Conservation (phyloP, 2,113 vertebrate genomes). For the Oenanthe oenanthe region DNA sequence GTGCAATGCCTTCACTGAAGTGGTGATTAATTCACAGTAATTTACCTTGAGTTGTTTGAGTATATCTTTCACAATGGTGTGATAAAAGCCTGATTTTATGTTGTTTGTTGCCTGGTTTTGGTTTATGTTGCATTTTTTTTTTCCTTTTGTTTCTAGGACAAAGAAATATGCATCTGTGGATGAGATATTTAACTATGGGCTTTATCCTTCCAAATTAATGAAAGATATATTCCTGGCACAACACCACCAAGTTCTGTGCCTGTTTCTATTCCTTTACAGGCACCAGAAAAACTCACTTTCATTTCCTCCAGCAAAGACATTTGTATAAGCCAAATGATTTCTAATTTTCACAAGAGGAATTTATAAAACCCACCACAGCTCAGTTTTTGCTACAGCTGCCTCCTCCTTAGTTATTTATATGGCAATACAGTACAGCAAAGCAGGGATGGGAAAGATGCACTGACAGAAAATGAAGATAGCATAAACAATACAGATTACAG, state of each 20-base stretch:
- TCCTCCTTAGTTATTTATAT: constrained; percentile 46
- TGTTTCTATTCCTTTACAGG: not conserved
- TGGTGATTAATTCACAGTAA: constrained; percentile 34
- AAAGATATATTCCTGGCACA: not conserved
- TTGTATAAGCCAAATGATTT: not conserved
- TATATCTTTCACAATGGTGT: not conserved
- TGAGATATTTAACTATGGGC: not conserved
- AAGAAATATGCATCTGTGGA: not conserved
- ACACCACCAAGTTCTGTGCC: not conserved
- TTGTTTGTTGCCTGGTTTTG: not conserved
- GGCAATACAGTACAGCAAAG: not conserved
- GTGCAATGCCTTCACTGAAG: not conserved
- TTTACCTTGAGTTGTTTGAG: not conserved
- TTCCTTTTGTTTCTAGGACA: not conserved
- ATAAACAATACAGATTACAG: constrained; percentile 54
- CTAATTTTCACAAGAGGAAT: constrained; percentile 33
- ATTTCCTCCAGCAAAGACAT: not conserved
- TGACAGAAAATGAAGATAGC: constrained; percentile 49
- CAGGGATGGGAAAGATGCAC: not conserved
- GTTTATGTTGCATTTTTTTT: not conserved
- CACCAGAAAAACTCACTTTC: not conserved
- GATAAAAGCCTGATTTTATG: not conserved
- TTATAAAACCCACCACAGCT: not conserved
- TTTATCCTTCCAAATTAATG: not conserved
- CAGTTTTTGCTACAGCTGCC: constrained; percentile 23